Evolutionary conservation across 2,797 vertebrate species (phyloP).

Genomic region (Sparus aurata): DNA sequence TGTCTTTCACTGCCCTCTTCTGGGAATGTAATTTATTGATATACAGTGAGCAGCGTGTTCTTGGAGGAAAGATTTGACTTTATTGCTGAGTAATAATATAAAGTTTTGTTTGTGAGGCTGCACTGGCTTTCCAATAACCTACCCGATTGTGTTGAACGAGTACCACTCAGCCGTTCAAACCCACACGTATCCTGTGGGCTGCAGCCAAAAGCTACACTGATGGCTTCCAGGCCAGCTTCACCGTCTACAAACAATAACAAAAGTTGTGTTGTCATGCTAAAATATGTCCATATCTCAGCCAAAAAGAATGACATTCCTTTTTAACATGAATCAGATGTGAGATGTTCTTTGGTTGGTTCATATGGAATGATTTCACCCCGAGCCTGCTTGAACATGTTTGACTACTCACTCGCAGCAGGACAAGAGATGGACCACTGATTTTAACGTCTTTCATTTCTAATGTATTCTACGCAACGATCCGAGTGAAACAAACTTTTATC

Average conservation of each 20-base stretch:
- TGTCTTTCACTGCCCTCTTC: conserved; percentile 67
- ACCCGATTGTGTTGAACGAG: not conserved
- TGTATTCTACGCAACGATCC: conserved; percentile 1
- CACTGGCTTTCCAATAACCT: not conserved
- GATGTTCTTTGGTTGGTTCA: conserved; percentile 37
- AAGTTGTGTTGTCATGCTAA: conserved; percentile 11
- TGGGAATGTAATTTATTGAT: conserved; percentile 45
- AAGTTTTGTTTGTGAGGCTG: not conserved
- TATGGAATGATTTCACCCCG: conserved; percentile 28
- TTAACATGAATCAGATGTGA: conserved; percentile 26
- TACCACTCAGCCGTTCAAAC: conserved; percentile 7
- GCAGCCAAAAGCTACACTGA: conserved; percentile 25
- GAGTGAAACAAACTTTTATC: conserved; percentile 36
- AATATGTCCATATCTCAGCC: conserved; percentile 16
- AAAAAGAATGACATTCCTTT: not conserved
- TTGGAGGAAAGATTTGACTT: not conserved
- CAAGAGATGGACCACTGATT: conserved; percentile 7
- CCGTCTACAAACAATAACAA: conserved; percentile 18
- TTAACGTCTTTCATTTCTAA: conserved; percentile 15
- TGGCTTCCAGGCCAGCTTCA: conserved; percentile 8
- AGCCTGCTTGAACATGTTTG: conserved; percentile 9
- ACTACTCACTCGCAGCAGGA: conserved; percentile 12
- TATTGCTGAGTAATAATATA: not conserved
- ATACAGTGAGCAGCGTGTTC: not conserved
- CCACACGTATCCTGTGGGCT: conserved; percentile 9